phyloP scores from a whole-genome alignment of 2,888 invertebrate species.

The Eupithecia exiguata region DNA sequence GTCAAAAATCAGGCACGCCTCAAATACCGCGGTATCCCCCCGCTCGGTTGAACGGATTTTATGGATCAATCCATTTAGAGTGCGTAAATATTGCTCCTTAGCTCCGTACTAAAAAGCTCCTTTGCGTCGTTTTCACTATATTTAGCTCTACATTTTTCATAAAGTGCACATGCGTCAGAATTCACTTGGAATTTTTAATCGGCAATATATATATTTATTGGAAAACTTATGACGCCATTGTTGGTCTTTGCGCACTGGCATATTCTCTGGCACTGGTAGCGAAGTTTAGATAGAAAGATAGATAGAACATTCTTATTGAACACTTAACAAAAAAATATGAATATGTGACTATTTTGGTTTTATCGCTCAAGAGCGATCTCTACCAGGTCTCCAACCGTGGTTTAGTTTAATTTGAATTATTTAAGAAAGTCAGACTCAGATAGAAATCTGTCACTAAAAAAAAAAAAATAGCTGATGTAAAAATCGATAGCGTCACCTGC shows the following conservation, averaged over 20 bases:
- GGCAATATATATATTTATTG: neutral
- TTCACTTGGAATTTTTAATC: neutral
- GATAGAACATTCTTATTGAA: no score
- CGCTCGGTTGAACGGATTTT: conserved; percentile 32
- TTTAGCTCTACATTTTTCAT: neutral
- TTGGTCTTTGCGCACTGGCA: no score
- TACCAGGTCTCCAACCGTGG: no score
- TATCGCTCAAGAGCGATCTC: no score
- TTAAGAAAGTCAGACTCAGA: no score
- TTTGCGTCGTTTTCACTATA: neutral
- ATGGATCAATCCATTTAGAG: conserved; percentile 32
- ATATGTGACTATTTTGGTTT: no score
- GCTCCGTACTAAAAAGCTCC: neutral
- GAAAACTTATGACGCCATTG: neutral
- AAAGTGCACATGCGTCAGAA: neutral
- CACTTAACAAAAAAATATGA: no score
- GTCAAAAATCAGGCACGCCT: conserved; percentile 36
- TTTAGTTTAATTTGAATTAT: no score
- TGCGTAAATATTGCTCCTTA: neutral
- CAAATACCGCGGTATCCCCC: conserved; percentile 20
- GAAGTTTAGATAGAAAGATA: neutral
- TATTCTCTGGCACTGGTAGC: neutral
- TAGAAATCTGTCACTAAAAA: no score
- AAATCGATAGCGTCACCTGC: no score
- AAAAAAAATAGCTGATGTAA: no score